Evolutionary conservation across 1,140 invertebrate genomes (phyloP).

Genomic region (Drosophila parabipectinata): DNA sequence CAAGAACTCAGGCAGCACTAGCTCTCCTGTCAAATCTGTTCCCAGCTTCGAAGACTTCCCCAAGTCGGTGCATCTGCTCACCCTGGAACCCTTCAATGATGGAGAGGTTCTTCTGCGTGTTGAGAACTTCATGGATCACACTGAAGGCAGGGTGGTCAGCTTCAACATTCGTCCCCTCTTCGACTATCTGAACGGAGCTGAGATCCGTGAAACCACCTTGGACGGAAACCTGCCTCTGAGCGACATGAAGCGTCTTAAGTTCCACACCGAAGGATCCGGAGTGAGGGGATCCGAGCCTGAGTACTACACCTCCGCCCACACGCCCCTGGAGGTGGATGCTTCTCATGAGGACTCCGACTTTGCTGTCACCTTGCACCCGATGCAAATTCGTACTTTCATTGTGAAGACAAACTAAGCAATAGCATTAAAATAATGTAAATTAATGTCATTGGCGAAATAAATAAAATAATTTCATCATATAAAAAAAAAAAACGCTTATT

Average conservation of each 20-base stretch:
- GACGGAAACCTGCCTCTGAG: conserved; percentile 66
- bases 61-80: conserved; percentile 92
- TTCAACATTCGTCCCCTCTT: conserved; percentile 69
- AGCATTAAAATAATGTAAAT: neutral
- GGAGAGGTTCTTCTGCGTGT: conserved; percentile 90
- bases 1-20: conserved; percentile 71
- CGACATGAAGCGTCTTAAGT: conserved; percentile 70
- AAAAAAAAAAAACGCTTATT: neutral
- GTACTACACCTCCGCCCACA: conserved; percentile 34
- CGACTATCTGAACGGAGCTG: conserved; percentile 41
- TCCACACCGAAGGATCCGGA: conserved; percentile 58
- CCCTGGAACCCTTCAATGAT: conserved; percentile 92
- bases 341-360: conserved; percentile 56
- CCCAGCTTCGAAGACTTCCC: conserved; percentile 84
- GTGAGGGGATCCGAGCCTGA: conserved; percentile 11
- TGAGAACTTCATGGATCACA: conserved; percentile 93
- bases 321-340: conserved; percentile 25
- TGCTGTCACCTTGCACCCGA: conserved; percentile 62
- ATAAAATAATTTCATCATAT: neutral
- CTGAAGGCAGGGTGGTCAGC: conserved; percentile 87
- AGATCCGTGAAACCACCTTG: conserved; percentile 72
- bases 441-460: neutral
- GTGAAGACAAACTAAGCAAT: conserved; percentile 29
- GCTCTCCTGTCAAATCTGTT: conserved; percentile 43
- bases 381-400: conserved; percentile 78